phyloP scores from a whole-genome alignment of 1,140 invertebrate species.

The Patella vulgata region DNA sequence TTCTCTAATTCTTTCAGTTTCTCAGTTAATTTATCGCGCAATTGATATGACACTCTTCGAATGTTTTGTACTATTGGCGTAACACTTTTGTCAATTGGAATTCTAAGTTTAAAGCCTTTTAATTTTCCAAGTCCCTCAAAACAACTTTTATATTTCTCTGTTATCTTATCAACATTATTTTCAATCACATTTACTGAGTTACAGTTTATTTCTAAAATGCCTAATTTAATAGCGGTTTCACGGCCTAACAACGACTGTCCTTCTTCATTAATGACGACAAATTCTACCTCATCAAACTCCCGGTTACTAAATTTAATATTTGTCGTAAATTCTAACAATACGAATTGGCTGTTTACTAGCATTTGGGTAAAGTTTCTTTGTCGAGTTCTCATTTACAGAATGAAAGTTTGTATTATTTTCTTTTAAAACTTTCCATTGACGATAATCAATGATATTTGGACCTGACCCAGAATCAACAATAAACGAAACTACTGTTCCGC shows the following conservation, averaged over 20 bases:
- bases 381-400: not conserved
- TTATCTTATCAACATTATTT: not conserved
- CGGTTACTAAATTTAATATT: not conserved
- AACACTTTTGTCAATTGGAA: slow-evolving; percentile 30
- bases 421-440: slow-evolving; percentile 9
- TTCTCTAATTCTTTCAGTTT: slow-evolving; percentile 36
- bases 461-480: slow-evolving; percentile 27
- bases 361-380: slow-evolving; percentile 9
- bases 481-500: too few relatives aligned
- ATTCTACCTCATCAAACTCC: not conserved
- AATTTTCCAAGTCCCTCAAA: slow-evolving; percentile 32
- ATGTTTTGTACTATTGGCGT: slow-evolving; percentile 25
- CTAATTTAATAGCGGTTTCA: slow-evolving; percentile 10
- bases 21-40: slow-evolving; percentile 28
- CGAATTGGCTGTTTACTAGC: slow-evolving; percentile 1
- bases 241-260: slow-evolving; percentile 3
- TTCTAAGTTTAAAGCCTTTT: slow-evolving; percentile 22
- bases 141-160: slow-evolving; percentile 16
- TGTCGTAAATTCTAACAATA: not conserved
- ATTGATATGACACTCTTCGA: slow-evolving; percentile 27
- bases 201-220: slow-evolving; percentile 12
- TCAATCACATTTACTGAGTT: not conserved
- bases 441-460: slow-evolving; percentile 14
- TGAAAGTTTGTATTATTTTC: slow-evolving; percentile 6
- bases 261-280: slow-evolving; percentile 5